phyloP scores from a whole-genome alignment of 2,888 invertebrate species.

The Mamestra brassicae region DNA sequence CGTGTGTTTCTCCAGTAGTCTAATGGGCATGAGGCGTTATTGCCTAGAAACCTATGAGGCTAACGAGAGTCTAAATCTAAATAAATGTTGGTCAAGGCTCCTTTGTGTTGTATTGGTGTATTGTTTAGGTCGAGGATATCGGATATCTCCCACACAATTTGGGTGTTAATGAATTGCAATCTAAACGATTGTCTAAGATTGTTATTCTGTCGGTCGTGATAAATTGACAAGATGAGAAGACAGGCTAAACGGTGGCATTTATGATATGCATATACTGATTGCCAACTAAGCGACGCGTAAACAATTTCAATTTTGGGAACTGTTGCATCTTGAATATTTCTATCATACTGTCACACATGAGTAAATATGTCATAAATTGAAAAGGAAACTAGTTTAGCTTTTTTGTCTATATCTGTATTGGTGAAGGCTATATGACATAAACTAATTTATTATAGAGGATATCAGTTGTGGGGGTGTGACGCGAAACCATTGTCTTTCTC shows the following conservation, averaged over 20 bases:
- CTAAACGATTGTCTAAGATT: background rate
- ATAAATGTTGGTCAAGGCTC: slow-evolving; percentile 74
- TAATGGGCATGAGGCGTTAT: slow-evolving; percentile 65
- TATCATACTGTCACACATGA: background rate
- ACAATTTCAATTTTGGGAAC: too few species aligned
- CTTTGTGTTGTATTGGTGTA: slow-evolving; percentile 36
- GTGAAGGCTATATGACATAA: background rate
- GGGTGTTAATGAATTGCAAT: slow-evolving; percentile 18
- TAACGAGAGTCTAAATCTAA: slow-evolving; percentile 65
- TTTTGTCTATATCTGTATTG: background rate
- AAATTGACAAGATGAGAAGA: background rate
- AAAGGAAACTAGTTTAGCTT: background rate
- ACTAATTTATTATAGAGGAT: slow-evolving; percentile 42
- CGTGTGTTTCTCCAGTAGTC: slow-evolving; percentile 52
- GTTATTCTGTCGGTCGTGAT: background rate
- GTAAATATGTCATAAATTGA: background rate
- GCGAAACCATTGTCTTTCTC: slow-evolving; percentile 47
- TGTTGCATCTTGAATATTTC: too few species aligned
- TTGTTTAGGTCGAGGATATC: slow-evolving; percentile 29
- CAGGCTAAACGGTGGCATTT: background rate
- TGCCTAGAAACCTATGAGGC: slow-evolving; percentile 67
- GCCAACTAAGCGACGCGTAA: too few species aligned
- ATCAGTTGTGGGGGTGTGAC: slow-evolving; percentile 50
- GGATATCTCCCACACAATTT: slow-evolving; percentile 51
- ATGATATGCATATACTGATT: too few species aligned